Conservation (phyloP, 2,888 invertebrate species). For the Scotopteryx bipunctaria region DNA sequence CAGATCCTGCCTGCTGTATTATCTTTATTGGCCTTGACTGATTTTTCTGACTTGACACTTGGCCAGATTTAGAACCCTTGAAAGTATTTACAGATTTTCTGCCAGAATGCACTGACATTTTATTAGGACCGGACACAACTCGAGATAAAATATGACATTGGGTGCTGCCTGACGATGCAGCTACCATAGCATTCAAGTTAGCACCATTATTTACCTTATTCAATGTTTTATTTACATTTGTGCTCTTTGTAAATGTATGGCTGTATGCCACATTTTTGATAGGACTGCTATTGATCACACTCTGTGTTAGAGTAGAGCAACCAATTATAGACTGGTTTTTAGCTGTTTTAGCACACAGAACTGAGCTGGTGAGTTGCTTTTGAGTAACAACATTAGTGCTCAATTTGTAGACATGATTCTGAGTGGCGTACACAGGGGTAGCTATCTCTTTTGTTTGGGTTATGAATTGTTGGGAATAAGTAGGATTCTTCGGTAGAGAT, state of each 20-base stretch:
- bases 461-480: slow-evolving; percentile 69
- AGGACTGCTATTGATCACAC: slow-evolving; percentile 67
- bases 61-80: slow-evolving; percentile 69
- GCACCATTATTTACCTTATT: slow-evolving; percentile 78
- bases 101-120: slow-evolving; percentile 77
- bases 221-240: slow-evolving; percentile 69
- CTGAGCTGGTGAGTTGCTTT: slow-evolving; percentile 70
- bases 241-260: slow-evolving; percentile 71
- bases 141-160: slow-evolving; percentile 78
- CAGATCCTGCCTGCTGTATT: slow-evolving; percentile 75
- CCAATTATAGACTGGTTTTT: slow-evolving; percentile 74
- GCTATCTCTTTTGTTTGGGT: slow-evolving; percentile 66
- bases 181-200: slow-evolving; percentile 74
- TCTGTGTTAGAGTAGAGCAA: slow-evolving; percentile 63
- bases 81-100: slow-evolving; percentile 69
- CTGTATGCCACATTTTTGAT: slow-evolving; percentile 74
- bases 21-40: slow-evolving; percentile 82
- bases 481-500: slow-evolving; percentile 72
- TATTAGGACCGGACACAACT: slow-evolving; percentile 77
- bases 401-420: slow-evolving; percentile 75
- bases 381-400: slow-evolving; percentile 66
- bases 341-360: slow-evolving; percentile 68
- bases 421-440: slow-evolving; percentile 68
- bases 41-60: slow-evolving; percentile 65
- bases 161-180: slow-evolving; percentile 68